Base-by-base conservation (phyloP, 1,140 invertebrate species). In the Camponotus floridanus region DNA sequence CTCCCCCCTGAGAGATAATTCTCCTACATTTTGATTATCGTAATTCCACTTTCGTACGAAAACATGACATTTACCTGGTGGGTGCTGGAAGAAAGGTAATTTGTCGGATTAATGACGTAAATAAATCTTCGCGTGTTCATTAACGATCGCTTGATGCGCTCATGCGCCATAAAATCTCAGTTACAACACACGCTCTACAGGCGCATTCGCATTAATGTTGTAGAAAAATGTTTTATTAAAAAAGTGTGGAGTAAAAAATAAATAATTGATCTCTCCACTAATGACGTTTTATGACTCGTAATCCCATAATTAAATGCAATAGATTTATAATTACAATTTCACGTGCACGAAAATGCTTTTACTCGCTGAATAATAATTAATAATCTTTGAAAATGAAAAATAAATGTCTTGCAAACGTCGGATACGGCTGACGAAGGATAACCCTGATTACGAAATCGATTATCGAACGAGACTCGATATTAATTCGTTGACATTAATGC, bases 1-100 rank as follows among this genome's bases (percentile, higher is more conserved):
- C 13, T 1, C 2, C 45, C 13, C 6, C 62, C 45, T 26, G 55
- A 73, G 8, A 74, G 68, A 74, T 39, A 55, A 57, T 74, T 83
- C 48, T 73, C 39, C 48, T 39, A 45, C 55, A 4, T 51, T 51
- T 83, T 74, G 68, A 83, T 83, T 74, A 73, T n/a, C 42, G 39
- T 83, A 83, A 83, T 83, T 21, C 42, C 42, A 57, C 18, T 59
- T 9, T 74, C 33, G 42, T 18, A 42, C 36, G 61, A 59, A 33
- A 74, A 79, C 45, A 45, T 57, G 85, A 78, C 9, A 18, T 59
- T 55, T 55, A 51, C 48, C 15, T 4, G 65, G 15, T 48, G 31
- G 13, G 33, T 61, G 21, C 26, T 3, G 7, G 13, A 9, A 64
- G n/a, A 59, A 48, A 4, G 4, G 8, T 42, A 57, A 74, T 73